phyloP scores from a whole-genome alignment of 2,888 invertebrate species.

The Drosophila prolongata region DNA sequence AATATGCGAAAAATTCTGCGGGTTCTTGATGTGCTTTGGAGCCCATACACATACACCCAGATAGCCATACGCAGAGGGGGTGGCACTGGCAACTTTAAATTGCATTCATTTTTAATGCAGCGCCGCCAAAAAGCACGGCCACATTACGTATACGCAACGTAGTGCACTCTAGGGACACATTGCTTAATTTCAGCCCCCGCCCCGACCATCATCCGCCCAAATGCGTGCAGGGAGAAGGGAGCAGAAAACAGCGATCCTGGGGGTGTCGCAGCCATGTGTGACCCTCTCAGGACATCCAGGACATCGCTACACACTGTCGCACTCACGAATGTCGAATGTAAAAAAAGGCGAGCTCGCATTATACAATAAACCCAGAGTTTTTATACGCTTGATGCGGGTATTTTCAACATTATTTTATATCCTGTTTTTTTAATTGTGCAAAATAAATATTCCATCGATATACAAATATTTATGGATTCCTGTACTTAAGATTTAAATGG shows the following conservation, averaged over 20 bases:
- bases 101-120: constrained; percentile 80
- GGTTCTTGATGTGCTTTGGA: constrained; percentile 59
- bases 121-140: constrained; percentile 62
- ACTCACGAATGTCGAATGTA: constrained; percentile 67
- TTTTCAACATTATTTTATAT: constrained; percentile 6
- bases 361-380: constrained; percentile 22
- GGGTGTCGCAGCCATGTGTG: constrained; percentile 57
- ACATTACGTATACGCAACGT: constrained; percentile 76
- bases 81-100: constrained; percentile 64
- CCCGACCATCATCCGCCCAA: constrained; percentile 33
- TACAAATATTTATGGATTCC: constrained; percentile 4
- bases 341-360: constrained; percentile 26
- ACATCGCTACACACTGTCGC: constrained; percentile 24
- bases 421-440: neutral
- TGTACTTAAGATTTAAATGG: neutral
- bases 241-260: constrained; percentile 17
- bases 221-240: constrained; percentile 40
- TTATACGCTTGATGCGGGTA: constrained; percentile 23
- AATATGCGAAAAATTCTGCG: constrained; percentile 67
- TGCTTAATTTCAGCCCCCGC: constrained; percentile 66
- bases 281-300: constrained; percentile 46
- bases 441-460: neutral
- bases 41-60: constrained; percentile 25
- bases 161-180: constrained; percentile 73
- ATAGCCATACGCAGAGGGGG: constrained; percentile 20